Evolutionary conservation across 2,888 invertebrate species (phyloP).

Genomic region (Pharmacophagus antenor): DNA sequence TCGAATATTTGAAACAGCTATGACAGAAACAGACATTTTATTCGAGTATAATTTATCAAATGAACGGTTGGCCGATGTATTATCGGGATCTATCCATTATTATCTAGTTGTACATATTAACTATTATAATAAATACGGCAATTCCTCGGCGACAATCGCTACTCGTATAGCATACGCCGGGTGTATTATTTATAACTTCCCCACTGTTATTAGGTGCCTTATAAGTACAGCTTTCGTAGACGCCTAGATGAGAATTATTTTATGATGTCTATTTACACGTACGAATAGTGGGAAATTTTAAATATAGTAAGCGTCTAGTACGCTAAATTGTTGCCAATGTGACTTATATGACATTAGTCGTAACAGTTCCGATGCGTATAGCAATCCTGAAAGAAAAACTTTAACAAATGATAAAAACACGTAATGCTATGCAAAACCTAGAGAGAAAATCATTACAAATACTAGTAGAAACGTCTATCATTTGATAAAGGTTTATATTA

Average conservation of each 20-base stretch:
- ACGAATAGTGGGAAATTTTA: constrained; percentile 3
- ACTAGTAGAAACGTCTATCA: no score
- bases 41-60: constrained; percentile 17
- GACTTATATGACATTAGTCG: background rate
- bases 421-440: no score
- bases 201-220: constrained; percentile 26
- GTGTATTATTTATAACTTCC: constrained; percentile 27
- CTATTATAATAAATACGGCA: constrained; percentile 25
- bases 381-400: no score
- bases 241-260: constrained; percentile 14
- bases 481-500: no score
- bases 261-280: constrained; percentile 10
- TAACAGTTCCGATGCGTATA: no score
- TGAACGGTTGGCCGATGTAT: constrained; percentile 4
- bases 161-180: constrained; percentile 1
- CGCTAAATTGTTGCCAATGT: background rate
- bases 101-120: constrained; percentile 21
- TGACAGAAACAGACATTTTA: background rate
- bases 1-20: background rate
- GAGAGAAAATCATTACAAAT: no score
- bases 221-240: constrained; percentile 14
- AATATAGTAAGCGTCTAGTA: background rate
- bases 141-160: constrained; percentile 16
- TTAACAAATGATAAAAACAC: no score
- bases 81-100: constrained; percentile 10